Percentiles rank a stretch among this genome's conserved stretches.
phyloP scores from a whole-genome alignment of 2,113 vertebrate species.

The Chloropsis cyanopogon region DNA sequence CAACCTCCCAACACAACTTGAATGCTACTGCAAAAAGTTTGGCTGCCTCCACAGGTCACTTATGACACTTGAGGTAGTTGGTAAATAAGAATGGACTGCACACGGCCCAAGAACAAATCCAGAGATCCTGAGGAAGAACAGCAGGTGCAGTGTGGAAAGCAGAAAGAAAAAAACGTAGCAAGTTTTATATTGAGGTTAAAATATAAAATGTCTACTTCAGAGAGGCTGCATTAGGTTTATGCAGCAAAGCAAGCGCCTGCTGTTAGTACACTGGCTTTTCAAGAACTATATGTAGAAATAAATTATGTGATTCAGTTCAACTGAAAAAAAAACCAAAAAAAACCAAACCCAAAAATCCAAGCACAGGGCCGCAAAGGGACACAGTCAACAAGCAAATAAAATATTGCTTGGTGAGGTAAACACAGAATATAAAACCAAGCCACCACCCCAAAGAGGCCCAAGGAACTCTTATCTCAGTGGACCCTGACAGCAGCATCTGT shows the following conservation, averaged over 20 bases:
- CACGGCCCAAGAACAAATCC: not conserved
- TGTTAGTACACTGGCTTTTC: not conserved
- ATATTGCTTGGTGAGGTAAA: not conserved
- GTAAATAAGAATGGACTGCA: not conserved
- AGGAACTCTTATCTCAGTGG: not conserved
- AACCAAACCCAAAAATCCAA: not conserved
- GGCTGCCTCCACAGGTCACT: not conserved
- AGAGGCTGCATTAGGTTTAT: not conserved
- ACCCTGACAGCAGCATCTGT: not conserved
- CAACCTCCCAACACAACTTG: not conserved
- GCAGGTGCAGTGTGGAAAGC: not conserved
- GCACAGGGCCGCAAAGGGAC: not conserved
- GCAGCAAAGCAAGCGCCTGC: not conserved
- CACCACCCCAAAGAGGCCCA: not conserved
- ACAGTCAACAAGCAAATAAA: not conserved
- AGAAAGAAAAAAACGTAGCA: not conserved
- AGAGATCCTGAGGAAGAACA: not conserved
- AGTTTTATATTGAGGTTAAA: not conserved
- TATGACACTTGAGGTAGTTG: fast-evolving
- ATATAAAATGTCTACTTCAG: not conserved
- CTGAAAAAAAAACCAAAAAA: not conserved
- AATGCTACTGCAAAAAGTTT: not conserved
- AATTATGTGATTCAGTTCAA: not conserved
- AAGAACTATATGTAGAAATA: not conserved
- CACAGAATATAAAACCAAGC: not conserved